Percentiles rank a stretch among this genome's conserved stretches.
Evolutionary conservation across 2,113 vertebrate species (phyloP).

Genomic region (Labeo catla): DNA sequence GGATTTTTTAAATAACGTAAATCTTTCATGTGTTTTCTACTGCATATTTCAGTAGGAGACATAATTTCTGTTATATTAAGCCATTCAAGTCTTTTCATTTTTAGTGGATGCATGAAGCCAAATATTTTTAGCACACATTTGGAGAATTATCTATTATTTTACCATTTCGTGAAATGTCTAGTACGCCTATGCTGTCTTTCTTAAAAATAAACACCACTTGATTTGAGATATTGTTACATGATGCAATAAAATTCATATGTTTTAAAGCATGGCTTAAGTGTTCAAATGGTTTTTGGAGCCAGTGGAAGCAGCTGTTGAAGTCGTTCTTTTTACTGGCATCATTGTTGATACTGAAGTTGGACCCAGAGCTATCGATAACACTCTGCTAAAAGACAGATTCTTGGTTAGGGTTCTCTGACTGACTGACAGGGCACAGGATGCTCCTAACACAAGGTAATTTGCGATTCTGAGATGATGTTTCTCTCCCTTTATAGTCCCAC

Average conservation of each 20-base stretch:
- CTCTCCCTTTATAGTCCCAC: background rate
- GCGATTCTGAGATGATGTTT: background rate
- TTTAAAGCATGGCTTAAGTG: background rate
- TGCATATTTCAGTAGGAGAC: too few species aligned
- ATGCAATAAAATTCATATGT: background rate
- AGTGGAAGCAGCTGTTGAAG: background rate
- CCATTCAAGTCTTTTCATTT: too few species aligned
- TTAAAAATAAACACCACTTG: background rate
- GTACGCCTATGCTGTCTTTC: background rate
- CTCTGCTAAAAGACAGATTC: background rate
- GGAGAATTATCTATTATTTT: background rate
- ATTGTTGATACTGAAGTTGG: background rate
- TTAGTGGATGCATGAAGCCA: too few species aligned
- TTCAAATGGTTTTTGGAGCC: slow-evolving; percentile 1
- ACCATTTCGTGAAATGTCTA: background rate
- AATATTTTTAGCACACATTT: too few species aligned
- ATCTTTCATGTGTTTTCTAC: too few species aligned
- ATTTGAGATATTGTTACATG: background rate
- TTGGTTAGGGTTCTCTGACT: background rate
- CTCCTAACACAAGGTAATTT: background rate
- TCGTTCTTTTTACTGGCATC: background rate
- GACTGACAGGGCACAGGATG: background rate
- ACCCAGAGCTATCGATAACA: background rate
- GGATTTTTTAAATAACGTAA: too few species aligned
- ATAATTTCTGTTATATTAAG: too few species aligned